phyloP scores from a whole-genome alignment of 2,113 vertebrate genomes.

The Otus sunia region DNA sequence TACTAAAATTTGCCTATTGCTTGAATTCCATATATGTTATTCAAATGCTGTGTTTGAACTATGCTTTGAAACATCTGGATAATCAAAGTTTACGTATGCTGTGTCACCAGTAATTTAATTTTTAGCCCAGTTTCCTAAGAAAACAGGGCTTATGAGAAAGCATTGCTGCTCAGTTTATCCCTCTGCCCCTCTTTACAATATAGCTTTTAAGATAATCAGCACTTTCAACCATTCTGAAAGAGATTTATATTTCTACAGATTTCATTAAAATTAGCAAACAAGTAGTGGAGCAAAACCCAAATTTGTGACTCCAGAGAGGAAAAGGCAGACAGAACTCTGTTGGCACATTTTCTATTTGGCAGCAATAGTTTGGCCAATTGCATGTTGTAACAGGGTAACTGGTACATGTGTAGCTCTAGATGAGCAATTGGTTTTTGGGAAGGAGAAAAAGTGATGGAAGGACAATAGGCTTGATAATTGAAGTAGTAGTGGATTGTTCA shows the following conservation, averaged over 20 bases:
- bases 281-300: not conserved
- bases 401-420: not conserved
- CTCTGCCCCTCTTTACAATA: not conserved
- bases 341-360: not conserved
- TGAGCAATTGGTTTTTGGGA: not conserved
- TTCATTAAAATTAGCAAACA: not conserved
- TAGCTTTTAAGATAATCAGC: not conserved
- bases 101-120: not conserved
- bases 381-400: not conserved
- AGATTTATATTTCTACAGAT: not conserved
- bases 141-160: slow-evolving; percentile 1
- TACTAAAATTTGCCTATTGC: not conserved
- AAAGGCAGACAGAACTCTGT: not conserved
- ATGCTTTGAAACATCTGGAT: not conserved
- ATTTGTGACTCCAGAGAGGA: not conserved
- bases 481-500: not conserved
- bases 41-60: not conserved
- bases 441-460: not conserved
- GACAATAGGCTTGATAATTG: not conserved
- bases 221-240: not conserved
- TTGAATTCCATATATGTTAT: not conserved
- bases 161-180: not conserved
- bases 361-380: not conserved
- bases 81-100: not conserved
- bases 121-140: not conserved